Base-by-base conservation (phyloP, 30 jellyfish, hydroid and myxozoan genomes). In the Aurelia sp. region DNA sequence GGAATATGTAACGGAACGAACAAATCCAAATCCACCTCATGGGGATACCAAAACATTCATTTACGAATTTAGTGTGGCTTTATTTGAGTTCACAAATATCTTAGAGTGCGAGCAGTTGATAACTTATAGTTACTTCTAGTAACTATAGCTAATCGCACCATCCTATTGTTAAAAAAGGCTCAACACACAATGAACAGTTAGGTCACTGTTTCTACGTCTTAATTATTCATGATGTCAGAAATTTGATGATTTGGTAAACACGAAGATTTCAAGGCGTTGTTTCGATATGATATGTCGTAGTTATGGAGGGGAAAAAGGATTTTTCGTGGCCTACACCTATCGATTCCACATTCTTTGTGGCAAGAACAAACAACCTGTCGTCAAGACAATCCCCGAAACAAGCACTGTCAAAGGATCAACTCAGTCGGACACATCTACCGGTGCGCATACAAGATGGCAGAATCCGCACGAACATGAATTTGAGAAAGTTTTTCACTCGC, bases 401-500 rank as follows among this genome's bases (percentile, higher is more conserved):
- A 50, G 13, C 75, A 18, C 33, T 64, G 78, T 77, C 78, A 62
- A 77, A 61, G 78, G 88, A 77, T 77, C 88, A 77, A 21, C 61
- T 60, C 13, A 70, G 50, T 38, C 88, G 86, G 21, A 69, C 82
- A 11, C 85, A 76, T 70, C 62, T 83, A 60, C 92, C 82, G 86
- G 92, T 83, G 82, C 69, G 86, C 48, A 75, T 53, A 4, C 92
- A 72, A 35, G 78, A 70, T 83, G 80, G 80, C 64, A 75, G 81
- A 55, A 60, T 44, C 53, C 66, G 83, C 19, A 52, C 81, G 75
- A 83, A 63, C 82, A 83, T 83, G 92, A 83, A 83, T 20, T 74
- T 83, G 62, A 22, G 92, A 63, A 83, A 83, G 81, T 50, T 83
- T 57, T 83, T 83, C 64, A 60, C 86, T 63, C 92, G 92, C 17